phyloP scores from a whole-genome alignment of 1,140 invertebrate species.

The Thrips palmi region DNA sequence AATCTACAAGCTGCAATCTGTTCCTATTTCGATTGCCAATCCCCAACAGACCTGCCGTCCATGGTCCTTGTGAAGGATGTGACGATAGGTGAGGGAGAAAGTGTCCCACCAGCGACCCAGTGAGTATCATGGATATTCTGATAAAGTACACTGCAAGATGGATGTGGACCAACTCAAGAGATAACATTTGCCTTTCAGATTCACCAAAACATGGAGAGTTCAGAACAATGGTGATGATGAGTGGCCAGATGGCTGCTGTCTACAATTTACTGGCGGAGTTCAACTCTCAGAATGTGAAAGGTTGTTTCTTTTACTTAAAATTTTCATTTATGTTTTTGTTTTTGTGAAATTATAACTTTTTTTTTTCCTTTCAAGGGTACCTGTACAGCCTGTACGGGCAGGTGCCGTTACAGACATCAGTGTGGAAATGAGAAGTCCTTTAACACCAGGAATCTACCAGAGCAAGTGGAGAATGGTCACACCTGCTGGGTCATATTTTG shows the following conservation, averaged over 20 bases:
- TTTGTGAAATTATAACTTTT: too few species aligned
- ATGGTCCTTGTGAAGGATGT: slow-evolving; percentile 65
- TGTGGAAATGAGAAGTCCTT: slow-evolving; percentile 48
- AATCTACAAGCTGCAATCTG: slow-evolving; percentile 90
- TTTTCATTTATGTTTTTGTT: too few species aligned
- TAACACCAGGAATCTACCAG: slow-evolving; percentile 48
- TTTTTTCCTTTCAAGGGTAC: slow-evolving; percentile 24
- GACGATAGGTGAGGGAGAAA: slow-evolving; percentile 51
- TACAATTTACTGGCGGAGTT: slow-evolving; percentile 43
- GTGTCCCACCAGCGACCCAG: slow-evolving; percentile 47
- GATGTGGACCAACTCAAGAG: too few species aligned
- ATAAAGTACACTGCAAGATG: too few species aligned
- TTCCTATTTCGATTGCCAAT: slow-evolving; percentile 82
- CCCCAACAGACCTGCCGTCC: slow-evolving; percentile 40
- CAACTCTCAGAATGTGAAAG: slow-evolving; percentile 34
- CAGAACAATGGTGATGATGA: slow-evolving; percentile 56
- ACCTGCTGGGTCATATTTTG: slow-evolving; percentile 60
- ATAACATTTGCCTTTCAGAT: too few species aligned
- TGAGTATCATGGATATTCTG: slow-evolving; percentile 20
- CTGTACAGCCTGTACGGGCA: slow-evolving; percentile 41
- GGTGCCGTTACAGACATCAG: slow-evolving; percentile 43
- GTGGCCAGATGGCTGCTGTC: slow-evolving; percentile 59
- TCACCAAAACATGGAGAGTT: slow-evolving; percentile 64
- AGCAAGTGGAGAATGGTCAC: slow-evolving; percentile 71
- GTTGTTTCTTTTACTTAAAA: too few species aligned